These are phyloP conservation scores for Solenodon paradoxus DNA, from an alignment of 2,113 vertebrate genomes.

Conservation along the genomic window DNA sequence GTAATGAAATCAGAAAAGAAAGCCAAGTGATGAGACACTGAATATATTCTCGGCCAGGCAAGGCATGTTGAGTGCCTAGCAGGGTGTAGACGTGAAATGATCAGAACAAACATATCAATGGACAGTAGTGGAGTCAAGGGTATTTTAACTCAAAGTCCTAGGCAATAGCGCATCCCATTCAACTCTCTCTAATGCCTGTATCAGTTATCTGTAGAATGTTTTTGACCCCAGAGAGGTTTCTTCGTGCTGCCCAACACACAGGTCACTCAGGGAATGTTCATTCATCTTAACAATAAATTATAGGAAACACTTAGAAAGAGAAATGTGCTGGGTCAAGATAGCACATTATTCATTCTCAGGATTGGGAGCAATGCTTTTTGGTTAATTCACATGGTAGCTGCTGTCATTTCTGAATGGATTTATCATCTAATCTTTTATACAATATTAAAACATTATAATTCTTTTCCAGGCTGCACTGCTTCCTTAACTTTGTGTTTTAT, in stretches of 20 bases:
- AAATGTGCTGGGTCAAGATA: not conserved
- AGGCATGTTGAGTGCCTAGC: not conserved
- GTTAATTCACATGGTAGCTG: not conserved
- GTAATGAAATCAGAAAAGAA: not conserved
- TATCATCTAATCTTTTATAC: conserved; percentile 39
- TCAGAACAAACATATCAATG: not conserved
- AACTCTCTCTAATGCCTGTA: not conserved
- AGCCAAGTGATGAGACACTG: not conserved
- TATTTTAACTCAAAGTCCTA: not conserved
- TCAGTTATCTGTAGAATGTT: not conserved
- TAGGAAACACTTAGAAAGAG: conserved; percentile 46
- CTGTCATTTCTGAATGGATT: conserved; percentile 35
- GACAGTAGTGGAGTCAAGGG: not conserved
- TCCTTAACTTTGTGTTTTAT: conserved; percentile 37
- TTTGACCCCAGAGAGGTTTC: not conserved
- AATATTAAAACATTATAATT: conserved; percentile 11
- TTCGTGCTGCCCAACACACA: not conserved
- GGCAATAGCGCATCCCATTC: not conserved
- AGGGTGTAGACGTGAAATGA: too few species aligned
- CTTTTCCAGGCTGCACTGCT: conserved; percentile 13
- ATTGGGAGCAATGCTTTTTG: not conserved
- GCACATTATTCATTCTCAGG: conserved; percentile 24
- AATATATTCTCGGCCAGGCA: not conserved
- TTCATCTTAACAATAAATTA: conserved; percentile 17
- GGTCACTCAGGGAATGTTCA: not conserved